These are phyloP conservation scores for Rhynchotus rufescens DNA, from an alignment of 2,797 vertebrate species.

Conservation along the genomic window DNA sequence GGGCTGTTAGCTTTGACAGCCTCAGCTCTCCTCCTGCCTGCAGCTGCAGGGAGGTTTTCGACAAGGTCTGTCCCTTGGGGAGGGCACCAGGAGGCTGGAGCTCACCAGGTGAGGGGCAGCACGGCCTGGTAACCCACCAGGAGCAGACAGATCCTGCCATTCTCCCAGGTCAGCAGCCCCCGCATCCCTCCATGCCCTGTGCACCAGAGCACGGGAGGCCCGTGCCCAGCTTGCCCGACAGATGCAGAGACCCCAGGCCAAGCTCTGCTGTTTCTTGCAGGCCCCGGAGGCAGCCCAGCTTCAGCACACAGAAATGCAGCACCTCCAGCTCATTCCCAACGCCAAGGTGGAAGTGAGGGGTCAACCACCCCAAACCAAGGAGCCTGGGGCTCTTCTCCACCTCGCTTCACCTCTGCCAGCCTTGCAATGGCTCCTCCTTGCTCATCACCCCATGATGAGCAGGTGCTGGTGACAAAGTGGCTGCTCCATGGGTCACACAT, in stretches of 20 bases:
- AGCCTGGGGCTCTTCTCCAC: not conserved
- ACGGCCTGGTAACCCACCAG: not conserved
- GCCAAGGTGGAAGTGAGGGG: not conserved
- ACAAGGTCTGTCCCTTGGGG: not conserved
- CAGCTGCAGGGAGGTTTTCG: not conserved
- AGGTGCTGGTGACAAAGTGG: accelerated
- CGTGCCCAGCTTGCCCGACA: not conserved
- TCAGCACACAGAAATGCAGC: not conserved
- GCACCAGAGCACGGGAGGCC: no score
- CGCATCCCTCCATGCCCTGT: no score
- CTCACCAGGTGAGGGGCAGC: not conserved
- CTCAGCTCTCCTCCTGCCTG: not conserved
- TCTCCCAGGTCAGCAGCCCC: not conserved
- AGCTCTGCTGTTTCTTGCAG: not conserved
- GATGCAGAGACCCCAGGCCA: not conserved
- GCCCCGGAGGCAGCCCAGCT: not conserved
- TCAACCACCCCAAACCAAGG: not conserved
- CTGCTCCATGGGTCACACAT: not conserved
- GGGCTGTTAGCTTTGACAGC: not conserved
- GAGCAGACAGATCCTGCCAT: not conserved
- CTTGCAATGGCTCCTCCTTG: not conserved
- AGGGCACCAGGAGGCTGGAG: not conserved
- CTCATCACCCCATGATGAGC: not conserved
- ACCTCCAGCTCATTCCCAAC: conserved; percentile 1
- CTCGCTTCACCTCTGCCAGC: not conserved